Base-by-base conservation (phyloP, 2,888 invertebrate species). In the Syritta pipiens region DNA sequence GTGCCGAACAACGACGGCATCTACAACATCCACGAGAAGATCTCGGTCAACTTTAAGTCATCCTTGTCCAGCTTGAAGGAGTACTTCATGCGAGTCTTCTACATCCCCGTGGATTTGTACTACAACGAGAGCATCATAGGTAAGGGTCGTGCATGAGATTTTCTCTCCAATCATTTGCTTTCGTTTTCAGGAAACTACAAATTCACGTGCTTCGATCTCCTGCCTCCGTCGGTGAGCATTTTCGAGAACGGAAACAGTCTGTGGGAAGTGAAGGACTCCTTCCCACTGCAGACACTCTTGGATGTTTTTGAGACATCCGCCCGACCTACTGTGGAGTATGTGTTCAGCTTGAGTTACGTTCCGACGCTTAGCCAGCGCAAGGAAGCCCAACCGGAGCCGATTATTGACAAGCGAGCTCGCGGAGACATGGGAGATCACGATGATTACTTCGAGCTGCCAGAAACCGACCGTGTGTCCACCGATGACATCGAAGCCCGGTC, bases 21-120 rank as follows among this genome's bases (percentile, higher is more conserved):
- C 9, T 87, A 88, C 81, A 62, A 81, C 0, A 84, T 90, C 0
- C 88, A 89, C 82, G 90, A 91, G 71, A 90, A 90, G 82, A 86
- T 90, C 4, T 85, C 89, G 1, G 82, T 91, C 22, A 87, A 88
- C 49, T 89, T 91, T 72, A 88, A 90, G 83, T 89, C 90, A 6
- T 90, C 90, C 0, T 77, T 90, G 6, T 79, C 81, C 17, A 85
- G 88, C 26, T 83, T 91, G 17, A 86, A 85, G 9, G 84, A 88
- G 19, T 91, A 90, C 82, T 89, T 90, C 24, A 84, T 86, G 32
- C 84, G 86, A 0, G 88, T 90, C 19, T 89, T 91, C 44, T 88
- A 88, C 76, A 84, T 90, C 30, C 86, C 88, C 1, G 84, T 91
- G n/a, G 88, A 86, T 60, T 84, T 91, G 32, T 89, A 88, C 81